Evolutionary conservation across 1,140 invertebrate genomes (phyloP), one percentile per base, ranked within the genome.

Genomic region (Drosophila navojoa): DNA sequence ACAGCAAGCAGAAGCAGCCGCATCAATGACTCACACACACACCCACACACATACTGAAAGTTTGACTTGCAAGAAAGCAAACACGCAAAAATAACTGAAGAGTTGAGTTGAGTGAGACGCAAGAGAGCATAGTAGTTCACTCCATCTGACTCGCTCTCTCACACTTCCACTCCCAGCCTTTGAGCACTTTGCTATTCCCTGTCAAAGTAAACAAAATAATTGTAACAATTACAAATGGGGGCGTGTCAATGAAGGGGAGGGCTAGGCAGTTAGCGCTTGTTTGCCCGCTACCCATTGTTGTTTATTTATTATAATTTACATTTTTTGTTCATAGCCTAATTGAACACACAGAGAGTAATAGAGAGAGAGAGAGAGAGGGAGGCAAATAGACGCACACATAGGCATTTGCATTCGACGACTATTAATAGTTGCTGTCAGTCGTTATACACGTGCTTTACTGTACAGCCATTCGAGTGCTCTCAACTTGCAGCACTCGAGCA

Each of bases 131-230:
- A 38, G 35, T 13, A 38, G 35, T 3, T 38, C 35, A 22, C 29
- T 27, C 9, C 32, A 5, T 7, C 19, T 1, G 42, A 4, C 5
- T 29, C 44, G 15, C 13, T 10, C 54, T 5, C 15, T 5, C 7
- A 1, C 19, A 9, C 40, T 29, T 29, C 0, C 27, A 29, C 5
- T 13, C 5, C 5, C 22, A 22, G 7, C 0, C 38, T 16, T 15
- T 45, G 16, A 42, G 10, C 11, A 22, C 27, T 62, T 52, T 11
- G 15, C 53, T 11, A 16, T 42, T 25, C 22, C 29, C 25, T 32
- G 22, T n/a, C 53, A 62, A 44, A 69, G 79, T 81, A 77, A 81
- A 81, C 79, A 81, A 67, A 81, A 49, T 77, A 81, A 77, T 79
- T 74, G 47, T 63, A 57, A 58, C 58, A 68, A 60, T 73, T 76